Evolutionary conservation across 2,888 invertebrate species (phyloP), one percentile per base, ranked within the genome.

Genomic region (Leptinotarsa peninsularis): DNA sequence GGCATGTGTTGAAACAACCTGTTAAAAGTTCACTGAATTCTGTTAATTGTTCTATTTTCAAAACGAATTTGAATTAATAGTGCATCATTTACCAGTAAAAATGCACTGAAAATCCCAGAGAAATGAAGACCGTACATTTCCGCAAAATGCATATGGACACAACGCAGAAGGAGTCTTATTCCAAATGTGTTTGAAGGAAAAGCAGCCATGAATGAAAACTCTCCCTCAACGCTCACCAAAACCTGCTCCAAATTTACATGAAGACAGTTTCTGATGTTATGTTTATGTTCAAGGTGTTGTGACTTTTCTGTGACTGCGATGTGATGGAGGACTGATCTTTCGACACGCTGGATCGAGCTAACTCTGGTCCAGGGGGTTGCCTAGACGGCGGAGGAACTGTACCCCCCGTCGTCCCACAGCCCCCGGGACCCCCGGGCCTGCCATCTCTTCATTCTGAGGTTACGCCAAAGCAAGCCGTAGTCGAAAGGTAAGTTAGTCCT

Each of bases 391-490:
- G 93, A 90, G 92, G 93, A 89, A 89, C 92, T 88, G 90, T 92
- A 90, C 92, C 92, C 89, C 88, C 90, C 88, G 90, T 89, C 88
- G 90, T 90, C 89, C 88, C 90, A 86, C 92, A 91, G 87, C 90
- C 88, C 86, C 92, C 92, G 85, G 92, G 90, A 89, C 90, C 91
- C 90, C 90, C 91, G 86, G 91, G 91, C 86, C 91, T 91, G 86
- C 66, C 76, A 33, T 58, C 66, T 43, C 90, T 91, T 83, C 91
- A 91, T 89, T 90, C 90, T 86, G 94, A 95, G 89, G 90, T 91
- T 81, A 93, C 95, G 84, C 93, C 95, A 58, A 95, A 95, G 88
- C 95, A 95, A 89, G 95, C 95, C 86, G 95, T 95, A 86, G 94
- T 97, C 84, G 97, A 97, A 88, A 90, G 92, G 92, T 92, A 83